phyloP scores from a whole-genome alignment of 2,113 vertebrate species.

The Tichodroma muraria region DNA sequence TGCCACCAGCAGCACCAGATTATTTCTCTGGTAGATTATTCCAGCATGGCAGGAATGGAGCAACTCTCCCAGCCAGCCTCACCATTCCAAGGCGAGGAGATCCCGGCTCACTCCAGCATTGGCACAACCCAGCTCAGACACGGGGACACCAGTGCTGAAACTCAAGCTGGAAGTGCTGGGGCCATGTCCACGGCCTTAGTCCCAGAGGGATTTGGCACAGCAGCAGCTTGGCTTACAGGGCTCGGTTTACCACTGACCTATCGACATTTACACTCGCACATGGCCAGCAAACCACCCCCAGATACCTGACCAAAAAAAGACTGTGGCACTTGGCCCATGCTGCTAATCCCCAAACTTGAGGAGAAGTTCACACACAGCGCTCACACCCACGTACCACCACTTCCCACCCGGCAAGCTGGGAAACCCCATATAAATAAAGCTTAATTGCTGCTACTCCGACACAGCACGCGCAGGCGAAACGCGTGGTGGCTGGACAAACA shows the following conservation, averaged over 20 bases:
- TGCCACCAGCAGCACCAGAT: neutral
- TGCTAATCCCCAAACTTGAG: slow-evolving; percentile 43
- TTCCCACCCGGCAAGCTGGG: slow-evolving; percentile 10
- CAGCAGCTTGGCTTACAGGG: neutral
- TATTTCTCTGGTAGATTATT: no score
- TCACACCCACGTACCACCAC: slow-evolving; percentile 15
- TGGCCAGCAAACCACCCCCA: neutral
- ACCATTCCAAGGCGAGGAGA: neutral
- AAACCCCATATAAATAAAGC: slow-evolving; percentile 47
- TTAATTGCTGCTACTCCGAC: neutral
- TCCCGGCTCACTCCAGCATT: accelerated
- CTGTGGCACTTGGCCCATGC: neutral
- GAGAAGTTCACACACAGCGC: neutral
- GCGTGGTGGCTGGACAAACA: neutral
- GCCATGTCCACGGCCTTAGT: accelerated
- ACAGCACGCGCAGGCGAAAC: neutral
- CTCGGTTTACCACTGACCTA: slow-evolving; percentile 2
- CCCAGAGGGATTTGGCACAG: neutral
- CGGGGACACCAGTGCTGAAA: neutral
- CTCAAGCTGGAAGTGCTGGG: neutral
- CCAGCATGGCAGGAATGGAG: neutral
- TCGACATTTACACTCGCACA: neutral
- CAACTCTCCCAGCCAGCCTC: neutral
- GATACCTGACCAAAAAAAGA: slow-evolving; percentile 52
- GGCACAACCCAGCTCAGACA: neutral